These are phyloP conservation scores for Plagodis pulveraria DNA, from an alignment of 2,888 invertebrate genomes.

Conservation along the genomic window DNA sequence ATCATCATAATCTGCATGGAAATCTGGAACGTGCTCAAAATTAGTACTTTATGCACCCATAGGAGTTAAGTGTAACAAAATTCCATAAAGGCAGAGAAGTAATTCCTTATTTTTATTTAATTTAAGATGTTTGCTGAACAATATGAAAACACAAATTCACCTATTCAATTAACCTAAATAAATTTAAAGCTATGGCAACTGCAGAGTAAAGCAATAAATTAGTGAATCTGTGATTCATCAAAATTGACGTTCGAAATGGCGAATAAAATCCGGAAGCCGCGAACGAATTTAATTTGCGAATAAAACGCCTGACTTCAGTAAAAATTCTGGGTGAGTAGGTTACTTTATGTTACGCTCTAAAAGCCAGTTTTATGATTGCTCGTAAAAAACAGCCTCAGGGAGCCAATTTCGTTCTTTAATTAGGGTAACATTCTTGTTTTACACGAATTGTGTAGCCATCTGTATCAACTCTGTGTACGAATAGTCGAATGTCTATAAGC, in stretches of 20 bases:
- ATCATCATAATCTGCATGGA: too few species aligned
- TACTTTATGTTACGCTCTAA: conserved; percentile 69
- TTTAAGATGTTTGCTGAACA: too few species aligned
- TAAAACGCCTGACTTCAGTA: conserved; percentile 61
- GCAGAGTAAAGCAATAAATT: conserved; percentile 21
- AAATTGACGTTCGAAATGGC: conserved; percentile 45
- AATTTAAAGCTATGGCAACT: conserved; percentile 12
- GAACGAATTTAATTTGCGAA: conserved; percentile 63
- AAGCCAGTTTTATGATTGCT: conserved; percentile 76
- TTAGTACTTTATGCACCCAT: too few species aligned
- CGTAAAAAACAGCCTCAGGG: conserved; percentile 69
- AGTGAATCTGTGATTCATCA: conserved; percentile 36
- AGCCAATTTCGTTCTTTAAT: conserved; percentile 78
- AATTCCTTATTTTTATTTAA: too few species aligned
- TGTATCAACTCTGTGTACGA: conserved; percentile 18
- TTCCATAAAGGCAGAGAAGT: too few species aligned
- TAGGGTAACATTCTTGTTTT: conserved; percentile 68
- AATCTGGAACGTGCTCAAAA: too few species aligned
- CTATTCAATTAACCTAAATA: conserved; percentile 7
- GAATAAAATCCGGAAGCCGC: conserved; percentile 56
- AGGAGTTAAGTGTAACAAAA: too few species aligned
- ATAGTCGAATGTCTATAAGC: conserved; percentile 19
- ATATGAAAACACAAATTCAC: background rate
- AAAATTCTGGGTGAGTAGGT: conserved; percentile 62
- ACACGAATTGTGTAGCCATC: conserved; percentile 46